Conservation (phyloP, 2,888 invertebrate genomes). For the Branchellion lobata region DNA sequence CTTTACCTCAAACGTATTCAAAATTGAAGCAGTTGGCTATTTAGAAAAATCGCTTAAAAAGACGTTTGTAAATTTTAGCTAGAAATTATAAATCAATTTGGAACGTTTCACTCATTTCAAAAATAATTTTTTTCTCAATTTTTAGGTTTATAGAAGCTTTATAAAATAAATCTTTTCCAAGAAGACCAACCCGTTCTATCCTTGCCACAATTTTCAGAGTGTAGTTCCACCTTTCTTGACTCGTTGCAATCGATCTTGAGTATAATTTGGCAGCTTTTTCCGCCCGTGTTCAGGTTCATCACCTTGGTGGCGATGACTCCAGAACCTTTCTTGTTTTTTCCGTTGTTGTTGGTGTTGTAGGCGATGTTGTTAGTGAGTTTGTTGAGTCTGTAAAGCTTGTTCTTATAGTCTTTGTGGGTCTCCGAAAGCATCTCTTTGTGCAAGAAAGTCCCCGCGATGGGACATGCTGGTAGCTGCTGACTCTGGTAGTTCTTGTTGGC, state of each 20-base stretch:
- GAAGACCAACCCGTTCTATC: neutral
- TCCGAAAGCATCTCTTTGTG: neutral
- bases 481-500: neutral
- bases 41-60: too few relatives aligned
- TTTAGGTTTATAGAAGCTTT: too few relatives aligned
- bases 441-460: neutral
- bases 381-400: neutral
- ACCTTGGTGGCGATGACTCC: neutral
- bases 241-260: neutral
- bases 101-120: too few relatives aligned
- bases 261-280: neutral
- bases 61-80: too few relatives aligned
- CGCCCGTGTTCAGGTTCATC: neutral
- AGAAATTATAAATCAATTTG: too few relatives aligned
- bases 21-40: too few relatives aligned
- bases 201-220: constrained; percentile 12
- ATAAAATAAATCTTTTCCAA: too few relatives aligned
- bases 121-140: too few relatives aligned
- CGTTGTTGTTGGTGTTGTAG: neutral
- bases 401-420: neutral
- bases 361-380: constrained; percentile 8
- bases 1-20: too few relatives aligned
- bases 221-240: neutral
- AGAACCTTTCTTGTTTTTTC: neutral
- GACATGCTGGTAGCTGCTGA: neutral